These are phyloP conservation scores for Lithobates sylvaticus DNA, from an alignment of 2,797 vertebrate species.

Conservation along the genomic window DNA sequence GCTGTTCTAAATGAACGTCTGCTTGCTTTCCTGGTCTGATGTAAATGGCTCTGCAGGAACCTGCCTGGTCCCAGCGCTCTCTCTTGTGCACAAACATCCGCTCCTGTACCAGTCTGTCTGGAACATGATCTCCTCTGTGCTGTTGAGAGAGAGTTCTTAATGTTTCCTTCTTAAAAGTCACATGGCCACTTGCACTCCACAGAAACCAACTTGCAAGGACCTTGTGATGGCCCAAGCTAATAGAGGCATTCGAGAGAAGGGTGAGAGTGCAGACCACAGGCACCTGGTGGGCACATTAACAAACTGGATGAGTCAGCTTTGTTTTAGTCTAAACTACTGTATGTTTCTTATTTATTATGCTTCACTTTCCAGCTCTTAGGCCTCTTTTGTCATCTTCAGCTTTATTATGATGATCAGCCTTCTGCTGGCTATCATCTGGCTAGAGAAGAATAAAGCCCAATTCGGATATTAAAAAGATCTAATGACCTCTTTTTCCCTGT, in stretches of 20 bases:
- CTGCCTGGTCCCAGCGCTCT: conserved; percentile 54
- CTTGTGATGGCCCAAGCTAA: not conserved
- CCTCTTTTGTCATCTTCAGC: too few relatives aligned
- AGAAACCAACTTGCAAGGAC: conserved; percentile 12
- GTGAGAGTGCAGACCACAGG: not conserved
- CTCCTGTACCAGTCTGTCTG: conserved; percentile 54
- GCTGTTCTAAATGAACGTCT: conserved; percentile 54
- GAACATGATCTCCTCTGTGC: conserved; percentile 51
- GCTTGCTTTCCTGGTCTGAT: conserved; percentile 56
- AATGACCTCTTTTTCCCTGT: too few relatives aligned
- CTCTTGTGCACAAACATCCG: conserved; percentile 61
- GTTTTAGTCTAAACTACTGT: not conserved
- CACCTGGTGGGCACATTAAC: conserved; percentile 8
- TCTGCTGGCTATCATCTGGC: not conserved
- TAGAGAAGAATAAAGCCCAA: not conserved
- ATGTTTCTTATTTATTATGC: too few relatives aligned
- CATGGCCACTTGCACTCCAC: conserved; percentile 23
- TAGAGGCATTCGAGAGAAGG: not conserved
- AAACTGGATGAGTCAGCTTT: not conserved
- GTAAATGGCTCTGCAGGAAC: conserved; percentile 51
- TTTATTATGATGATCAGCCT: not conserved
- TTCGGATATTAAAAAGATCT: too few relatives aligned
- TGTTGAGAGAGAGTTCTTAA: conserved; percentile 45
- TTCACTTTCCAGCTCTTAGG: too few relatives aligned
- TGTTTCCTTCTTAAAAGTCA: conserved; percentile 55